Evolutionary conservation across 1,140 invertebrate species (phyloP), one percentile per base, ranked within the genome.

Genomic region (Phenacoccus solenopsis): DNA sequence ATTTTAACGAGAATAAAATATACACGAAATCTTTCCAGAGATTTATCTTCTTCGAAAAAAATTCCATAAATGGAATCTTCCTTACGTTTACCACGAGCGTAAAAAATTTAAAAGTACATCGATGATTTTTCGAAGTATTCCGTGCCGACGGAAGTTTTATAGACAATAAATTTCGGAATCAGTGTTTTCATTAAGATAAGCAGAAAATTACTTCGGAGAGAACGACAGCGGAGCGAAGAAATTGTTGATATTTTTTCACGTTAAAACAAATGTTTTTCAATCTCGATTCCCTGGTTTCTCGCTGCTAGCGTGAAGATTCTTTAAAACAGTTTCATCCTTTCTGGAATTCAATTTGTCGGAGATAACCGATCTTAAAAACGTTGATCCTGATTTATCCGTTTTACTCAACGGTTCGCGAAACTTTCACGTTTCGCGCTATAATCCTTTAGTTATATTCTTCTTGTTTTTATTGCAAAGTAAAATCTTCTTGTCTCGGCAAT

Each of bases 121-220:
- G n/a, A n/a, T n/a, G n/a, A n/a, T n/a, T n/a, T n/a, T n/a, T n/a
- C n/a, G n/a, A n/a, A n/a, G n/a, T n/a, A n/a, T n/a, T n/a, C 30
- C 13, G 30, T 7, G 30, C 30, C 30, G 30, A 32, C 30, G 5
- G 30, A 32, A 32, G 5, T 32, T 32, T 32, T 49, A 64, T 64
- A 10, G 59, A 64, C 59, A 10, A 64, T 64, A 64, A 64, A 64
- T 64, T 64, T 16, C 12, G 3, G 25, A 64, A 64, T 64, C 59
- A 24, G 59, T 64, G 21, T 64, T 64, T 64, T 64, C 59, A 64
- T 64, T 64, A 64, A 64, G 59, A 64, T 64, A 64, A 64, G 59
- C 59, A 64, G 25, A 64, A 64, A 64, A 64, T 64, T 64, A 64
- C 59, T 64, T 22, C 12, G 20, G 59, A 64, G 22, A 20, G 20